phyloP scores from a whole-genome alignment of 2,888 invertebrate genomes.

The Eumerus sabulonum region DNA sequence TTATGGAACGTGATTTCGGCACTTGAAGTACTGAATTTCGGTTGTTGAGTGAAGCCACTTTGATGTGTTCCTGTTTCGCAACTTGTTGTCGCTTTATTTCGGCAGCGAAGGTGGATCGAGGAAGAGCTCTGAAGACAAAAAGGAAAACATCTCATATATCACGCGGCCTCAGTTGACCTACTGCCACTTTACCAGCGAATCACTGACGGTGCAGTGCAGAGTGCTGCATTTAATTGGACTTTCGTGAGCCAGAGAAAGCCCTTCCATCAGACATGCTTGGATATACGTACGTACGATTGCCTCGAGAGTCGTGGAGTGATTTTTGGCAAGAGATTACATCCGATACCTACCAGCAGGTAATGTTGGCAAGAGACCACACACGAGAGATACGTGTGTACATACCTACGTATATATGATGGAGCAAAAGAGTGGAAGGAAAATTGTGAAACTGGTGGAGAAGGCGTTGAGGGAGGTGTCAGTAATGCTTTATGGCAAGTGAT shows the following conservation, averaged over 20 bases:
- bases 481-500: constrained; percentile 54
- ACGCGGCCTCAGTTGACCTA: constrained; percentile 59
- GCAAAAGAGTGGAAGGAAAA: not conserved
- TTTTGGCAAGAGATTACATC: constrained; percentile 47
- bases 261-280: constrained; percentile 5
- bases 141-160: constrained; percentile 59
- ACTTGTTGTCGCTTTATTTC: constrained; percentile 36
- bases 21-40: constrained; percentile 35
- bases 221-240: constrained; percentile 57
- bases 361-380: constrained; percentile 39
- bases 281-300: constrained; percentile 19
- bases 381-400: constrained; percentile 5
- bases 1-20: constrained; percentile 44
- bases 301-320: constrained; percentile 50
- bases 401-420: not conserved
- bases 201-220: constrained; percentile 15
- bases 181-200: constrained; percentile 21
- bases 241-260: constrained; percentile 65
- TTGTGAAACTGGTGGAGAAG: not conserved
- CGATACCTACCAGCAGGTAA: constrained; percentile 16
- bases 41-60: constrained; percentile 22
- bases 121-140: constrained; percentile 7
- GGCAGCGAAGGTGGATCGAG: not conserved
- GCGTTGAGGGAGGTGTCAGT: constrained; percentile 37
- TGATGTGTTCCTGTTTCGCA: constrained; percentile 52